These are phyloP conservation scores for Cricetomys ansorgei DNA, from an alignment of 2,113 vertebrate genomes.

Conservation along the genomic window DNA sequence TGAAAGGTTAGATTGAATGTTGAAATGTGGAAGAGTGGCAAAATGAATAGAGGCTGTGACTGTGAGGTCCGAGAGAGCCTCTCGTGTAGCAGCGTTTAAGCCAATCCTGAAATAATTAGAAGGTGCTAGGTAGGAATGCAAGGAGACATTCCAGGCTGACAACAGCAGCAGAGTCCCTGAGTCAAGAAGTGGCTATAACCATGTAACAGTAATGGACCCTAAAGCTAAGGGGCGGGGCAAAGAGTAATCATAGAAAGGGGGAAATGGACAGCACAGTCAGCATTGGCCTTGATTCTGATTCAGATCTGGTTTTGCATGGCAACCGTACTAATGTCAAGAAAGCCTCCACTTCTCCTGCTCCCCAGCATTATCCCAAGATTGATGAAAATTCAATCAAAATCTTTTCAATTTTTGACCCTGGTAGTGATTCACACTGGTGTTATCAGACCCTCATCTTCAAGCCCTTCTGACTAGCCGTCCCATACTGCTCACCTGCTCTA, in stretches of 20 bases:
- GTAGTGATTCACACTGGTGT: background rate
- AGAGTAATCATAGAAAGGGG: too few relatives aligned
- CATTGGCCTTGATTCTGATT: background rate
- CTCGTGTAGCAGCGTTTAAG: fast-evolving
- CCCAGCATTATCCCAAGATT: background rate
- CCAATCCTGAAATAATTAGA: background rate
- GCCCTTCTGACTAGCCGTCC: background rate
- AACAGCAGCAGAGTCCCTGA: too few relatives aligned
- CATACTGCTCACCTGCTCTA: background rate
- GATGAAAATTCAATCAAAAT: background rate
- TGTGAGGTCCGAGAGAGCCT: background rate
- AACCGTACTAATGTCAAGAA: background rate
- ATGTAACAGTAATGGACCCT: background rate
- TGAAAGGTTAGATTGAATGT: background rate
- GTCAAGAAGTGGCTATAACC: background rate
- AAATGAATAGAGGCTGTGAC: background rate
- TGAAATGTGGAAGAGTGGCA: fast-evolving
- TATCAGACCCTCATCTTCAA: too few relatives aligned
- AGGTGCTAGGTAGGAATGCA: fast-evolving
- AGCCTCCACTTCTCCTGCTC: background rate
- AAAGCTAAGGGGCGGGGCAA: background rate
- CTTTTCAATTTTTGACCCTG: background rate
- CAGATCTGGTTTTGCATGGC: background rate
- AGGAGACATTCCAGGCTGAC: background rate
- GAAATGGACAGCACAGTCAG: fast-evolving